Evolutionary conservation across 2,113 vertebrate genomes (phyloP).

Genomic region (Monopterus albus): DNA sequence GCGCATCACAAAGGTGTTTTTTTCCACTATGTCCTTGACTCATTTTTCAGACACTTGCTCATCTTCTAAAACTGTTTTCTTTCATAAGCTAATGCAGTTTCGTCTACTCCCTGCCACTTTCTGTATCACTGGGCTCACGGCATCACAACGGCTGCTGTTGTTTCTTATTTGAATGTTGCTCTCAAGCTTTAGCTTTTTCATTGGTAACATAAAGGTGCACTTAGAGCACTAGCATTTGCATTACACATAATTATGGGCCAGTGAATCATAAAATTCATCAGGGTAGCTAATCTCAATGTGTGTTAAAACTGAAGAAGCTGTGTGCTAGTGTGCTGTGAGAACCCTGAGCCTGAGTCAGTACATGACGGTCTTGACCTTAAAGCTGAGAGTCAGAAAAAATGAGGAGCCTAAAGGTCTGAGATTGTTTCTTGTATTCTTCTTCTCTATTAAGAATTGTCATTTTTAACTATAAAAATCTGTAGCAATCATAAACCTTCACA

Average conservation of each 20-base stretch:
- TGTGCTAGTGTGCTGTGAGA: background rate
- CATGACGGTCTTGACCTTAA: background rate
- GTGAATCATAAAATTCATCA: constrained; percentile 26
- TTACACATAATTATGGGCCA: constrained; percentile 12
- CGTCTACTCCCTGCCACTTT: background rate
- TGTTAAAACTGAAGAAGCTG: constrained; percentile 1
- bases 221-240: constrained; percentile 15
- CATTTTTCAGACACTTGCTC: background rate
- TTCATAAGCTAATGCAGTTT: background rate
- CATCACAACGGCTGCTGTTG: background rate
- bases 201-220: constrained; percentile 11
- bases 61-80: background rate
- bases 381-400: constrained; percentile 13
- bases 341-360: background rate
- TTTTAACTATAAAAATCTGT: no score
- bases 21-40: background rate
- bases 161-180: constrained; percentile 1
- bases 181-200: background rate
- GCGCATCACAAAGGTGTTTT: background rate
- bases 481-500: no score
- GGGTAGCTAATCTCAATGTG: constrained; percentile 2
- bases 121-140: background rate
- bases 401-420: constrained; percentile 35
- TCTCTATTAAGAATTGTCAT: no score
- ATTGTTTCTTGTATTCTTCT: no score